Percentiles rank a stretch among this genome's conserved stretches.
Evolutionary conservation across 2,888 invertebrate species (phyloP).

Genomic region (Alentia gelatinosa): DNA sequence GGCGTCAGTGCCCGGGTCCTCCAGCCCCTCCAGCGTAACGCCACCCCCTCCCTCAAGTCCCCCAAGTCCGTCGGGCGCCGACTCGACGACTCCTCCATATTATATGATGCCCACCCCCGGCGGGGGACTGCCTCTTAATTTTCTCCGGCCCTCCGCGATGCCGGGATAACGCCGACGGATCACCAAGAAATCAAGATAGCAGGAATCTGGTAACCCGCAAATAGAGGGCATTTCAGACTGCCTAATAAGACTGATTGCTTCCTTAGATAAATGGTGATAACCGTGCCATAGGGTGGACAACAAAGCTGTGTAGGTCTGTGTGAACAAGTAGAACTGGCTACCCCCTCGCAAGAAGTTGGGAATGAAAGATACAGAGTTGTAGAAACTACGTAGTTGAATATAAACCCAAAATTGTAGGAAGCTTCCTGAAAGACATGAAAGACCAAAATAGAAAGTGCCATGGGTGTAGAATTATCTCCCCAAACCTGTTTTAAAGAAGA

Average conservation of each 20-base stretch:
- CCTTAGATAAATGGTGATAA: constrained; percentile 25
- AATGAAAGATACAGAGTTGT: no score
- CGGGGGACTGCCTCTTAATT: neutral
- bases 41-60: neutral
- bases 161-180: constrained; percentile 29
- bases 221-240: constrained; percentile 44
- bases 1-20: neutral
- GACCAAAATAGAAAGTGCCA: no score
- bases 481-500: no score
- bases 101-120: constrained; percentile 27
- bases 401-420: no score
- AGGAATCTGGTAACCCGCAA: constrained; percentile 44
- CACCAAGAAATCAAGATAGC: constrained; percentile 47
- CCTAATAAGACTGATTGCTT: constrained; percentile 46
- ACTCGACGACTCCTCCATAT: constrained; percentile 28
- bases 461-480: no score
- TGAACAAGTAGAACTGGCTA: no score
- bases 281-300: neutral
- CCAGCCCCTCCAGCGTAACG: neutral
- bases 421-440: no score
- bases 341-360: no score
- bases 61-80: constrained; percentile 12
- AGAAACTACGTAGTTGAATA: no score
- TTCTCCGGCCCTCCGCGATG: neutral
- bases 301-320: neutral